Evolutionary conservation across 2,113 vertebrate species (phyloP), one percentile per base, ranked within the genome.

Genomic region (Onychorhynchus coronatus): DNA sequence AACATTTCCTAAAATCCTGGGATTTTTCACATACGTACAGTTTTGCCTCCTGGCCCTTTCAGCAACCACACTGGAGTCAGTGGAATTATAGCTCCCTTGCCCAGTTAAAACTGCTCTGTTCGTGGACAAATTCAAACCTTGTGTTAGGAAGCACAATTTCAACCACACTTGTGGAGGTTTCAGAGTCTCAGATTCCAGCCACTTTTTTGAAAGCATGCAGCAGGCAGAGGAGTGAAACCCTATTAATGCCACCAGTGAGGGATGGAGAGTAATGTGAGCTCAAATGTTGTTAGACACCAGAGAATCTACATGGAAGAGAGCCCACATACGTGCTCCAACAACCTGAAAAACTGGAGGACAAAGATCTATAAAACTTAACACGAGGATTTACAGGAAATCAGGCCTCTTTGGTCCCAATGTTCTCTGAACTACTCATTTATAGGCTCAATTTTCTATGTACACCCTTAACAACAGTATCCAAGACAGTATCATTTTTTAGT

Each of bases 61-160:
- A 91, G 50, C 85, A 95, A 96, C 90, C 79, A 50, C 85, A 52
- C 16, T 91, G 79, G 50, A 96, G 89, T 85, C 67, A 59, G 89
- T 95, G 74, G 88, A 94, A 95, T 96, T 96, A 95, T 25, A 83
- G 75, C 63, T 96, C 72, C 67, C 75, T 95, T 66, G 75, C 90
- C 75, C 78, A 67, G 72, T 84, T 94, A 86, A 90, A 95, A 88
- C 85, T 94, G 35, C 63, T 94, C 50, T 46, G 21, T 83, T 93
- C 6, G 3, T 83, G 95, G 82, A 85, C 79, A 95, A 96, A 97
- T 97, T 94, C 90, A 96, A 96, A 96, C 93, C 95, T 95, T 88
- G 92, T 96, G 95, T 96, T 80, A 88, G 71, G 35, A 73, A 91
- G 85, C 75, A 66, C 35, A 46, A 39, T 67, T 96, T 91, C 96